Conservation (phyloP, 2,888 invertebrate species). For the Dicycla oo region DNA sequence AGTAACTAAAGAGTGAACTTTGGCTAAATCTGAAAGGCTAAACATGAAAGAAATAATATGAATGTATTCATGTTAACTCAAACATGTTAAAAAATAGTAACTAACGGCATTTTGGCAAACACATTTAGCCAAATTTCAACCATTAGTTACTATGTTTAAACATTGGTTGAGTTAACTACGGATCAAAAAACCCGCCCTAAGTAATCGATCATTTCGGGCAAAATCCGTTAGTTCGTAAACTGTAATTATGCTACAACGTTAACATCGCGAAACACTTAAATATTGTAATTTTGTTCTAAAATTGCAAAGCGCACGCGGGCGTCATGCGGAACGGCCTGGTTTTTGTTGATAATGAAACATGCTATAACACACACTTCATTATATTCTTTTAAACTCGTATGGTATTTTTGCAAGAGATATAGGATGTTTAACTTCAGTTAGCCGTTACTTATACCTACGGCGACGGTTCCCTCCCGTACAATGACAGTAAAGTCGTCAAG, state of each 20-base stretch:
- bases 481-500: too few relatives aligned
- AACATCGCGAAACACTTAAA: constrained; percentile 16
- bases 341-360: constrained; percentile 38
- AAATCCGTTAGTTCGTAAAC: not conserved
- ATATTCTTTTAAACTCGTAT: constrained; percentile 2
- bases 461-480: not conserved
- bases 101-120: too few relatives aligned
- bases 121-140: too few relatives aligned
- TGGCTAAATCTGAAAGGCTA: too few relatives aligned
- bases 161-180: too few relatives aligned
- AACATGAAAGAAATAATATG: too few relatives aligned
- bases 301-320: constrained; percentile 42
- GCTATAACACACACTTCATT: not conserved
- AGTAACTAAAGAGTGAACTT: too few relatives aligned
- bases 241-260: constrained; percentile 11
- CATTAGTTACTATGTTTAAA: too few relatives aligned
- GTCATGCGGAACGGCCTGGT: constrained; percentile 49
- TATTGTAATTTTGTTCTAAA: constrained; percentile 29
- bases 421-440: not conserved
- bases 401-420: not conserved
- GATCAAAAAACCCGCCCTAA: too few relatives aligned
- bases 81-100: too few relatives aligned
- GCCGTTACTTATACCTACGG: not conserved
- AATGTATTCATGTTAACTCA: too few relatives aligned
- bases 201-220: not conserved